These are phyloP conservation scores for Muscidifurax raptorellus DNA, from an alignment of 1,140 invertebrate species.

Conservation along the genomic window DNA sequence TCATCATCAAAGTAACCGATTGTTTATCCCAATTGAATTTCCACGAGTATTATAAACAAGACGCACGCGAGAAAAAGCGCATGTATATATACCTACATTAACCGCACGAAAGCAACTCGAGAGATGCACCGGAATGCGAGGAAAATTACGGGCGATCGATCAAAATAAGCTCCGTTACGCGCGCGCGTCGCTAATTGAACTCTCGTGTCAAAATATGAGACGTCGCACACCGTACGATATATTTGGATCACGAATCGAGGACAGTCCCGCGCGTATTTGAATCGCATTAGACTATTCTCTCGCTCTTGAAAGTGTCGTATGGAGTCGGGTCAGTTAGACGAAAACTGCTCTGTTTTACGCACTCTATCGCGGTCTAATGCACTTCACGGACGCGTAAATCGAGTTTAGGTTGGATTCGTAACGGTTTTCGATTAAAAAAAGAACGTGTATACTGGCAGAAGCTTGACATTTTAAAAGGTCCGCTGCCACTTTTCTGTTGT, in stretches of 20 bases:
- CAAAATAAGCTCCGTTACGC: constrained; percentile 14
- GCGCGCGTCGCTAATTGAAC: constrained; percentile 17
- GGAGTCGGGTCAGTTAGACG: no score
- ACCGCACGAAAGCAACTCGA: no score
- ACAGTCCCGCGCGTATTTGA: neutral
- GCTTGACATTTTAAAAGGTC: no score
- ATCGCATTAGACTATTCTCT: constrained; percentile 30
- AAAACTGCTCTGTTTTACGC: no score
- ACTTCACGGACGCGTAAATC: no score
- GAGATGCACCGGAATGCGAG: neutral
- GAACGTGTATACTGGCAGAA: no score
- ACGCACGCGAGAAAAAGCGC: no score
- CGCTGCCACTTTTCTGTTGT: no score
- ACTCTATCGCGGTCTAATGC: no score
- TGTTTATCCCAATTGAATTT: constrained; percentile 23
- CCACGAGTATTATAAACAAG: constrained; percentile 11
- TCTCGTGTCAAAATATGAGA: constrained; percentile 38
- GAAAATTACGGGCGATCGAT: constrained; percentile 10
- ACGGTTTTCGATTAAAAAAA: neutral
- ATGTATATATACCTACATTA: no score
- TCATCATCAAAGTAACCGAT: constrained; percentile 14
- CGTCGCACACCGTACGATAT: neutral
- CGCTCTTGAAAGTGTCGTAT: no score
- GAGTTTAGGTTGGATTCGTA: neutral
- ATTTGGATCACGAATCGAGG: neutral